phyloP scores from a whole-genome alignment of 1,140 invertebrate genomes.

The Batillaria attramentaria region DNA sequence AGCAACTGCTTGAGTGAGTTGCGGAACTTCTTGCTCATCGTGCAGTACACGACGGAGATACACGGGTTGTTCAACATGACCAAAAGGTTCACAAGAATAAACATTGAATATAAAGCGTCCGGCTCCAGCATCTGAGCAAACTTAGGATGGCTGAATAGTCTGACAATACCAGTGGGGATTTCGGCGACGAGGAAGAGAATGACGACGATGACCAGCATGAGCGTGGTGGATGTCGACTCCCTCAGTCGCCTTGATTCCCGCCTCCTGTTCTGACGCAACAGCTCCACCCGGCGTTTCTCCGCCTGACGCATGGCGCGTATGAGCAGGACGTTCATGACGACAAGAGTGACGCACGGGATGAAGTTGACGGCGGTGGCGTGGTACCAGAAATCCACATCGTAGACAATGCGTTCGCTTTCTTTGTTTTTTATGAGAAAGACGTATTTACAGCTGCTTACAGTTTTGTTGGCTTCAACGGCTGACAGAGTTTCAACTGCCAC shows the following conservation, averaged over 20 bases:
- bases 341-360: conserved; percentile 90
- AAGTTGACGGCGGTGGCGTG: conserved; percentile 92
- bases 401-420: conserved; percentile 80
- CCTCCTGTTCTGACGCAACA: conserved; percentile 88
- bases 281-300: conserved; percentile 82
- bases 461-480: conserved; percentile 75
- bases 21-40: too few species aligned
- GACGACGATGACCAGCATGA: conserved; percentile 95
- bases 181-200: conserved; percentile 92
- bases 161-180: too few species aligned
- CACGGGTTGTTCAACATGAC: too few species aligned
- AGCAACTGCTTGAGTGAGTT: too few species aligned
- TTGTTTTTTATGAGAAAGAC: conserved; percentile 53
- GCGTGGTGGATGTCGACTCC: conserved; percentile 92
- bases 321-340: conserved; percentile 89
- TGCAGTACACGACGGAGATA: too few species aligned
- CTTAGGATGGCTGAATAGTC: too few species aligned
- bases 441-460: conserved; percentile 50
- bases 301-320: conserved; percentile 88
- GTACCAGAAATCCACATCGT: conserved; percentile 85
- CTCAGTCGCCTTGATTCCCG: conserved; percentile 86
- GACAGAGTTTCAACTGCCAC: conserved; percentile 76
- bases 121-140: too few species aligned
- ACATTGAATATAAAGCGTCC: too few species aligned
- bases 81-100: too few species aligned